phyloP scores from a whole-genome alignment of 2,113 vertebrate genomes.

The Tauraco erythrolophus region DNA sequence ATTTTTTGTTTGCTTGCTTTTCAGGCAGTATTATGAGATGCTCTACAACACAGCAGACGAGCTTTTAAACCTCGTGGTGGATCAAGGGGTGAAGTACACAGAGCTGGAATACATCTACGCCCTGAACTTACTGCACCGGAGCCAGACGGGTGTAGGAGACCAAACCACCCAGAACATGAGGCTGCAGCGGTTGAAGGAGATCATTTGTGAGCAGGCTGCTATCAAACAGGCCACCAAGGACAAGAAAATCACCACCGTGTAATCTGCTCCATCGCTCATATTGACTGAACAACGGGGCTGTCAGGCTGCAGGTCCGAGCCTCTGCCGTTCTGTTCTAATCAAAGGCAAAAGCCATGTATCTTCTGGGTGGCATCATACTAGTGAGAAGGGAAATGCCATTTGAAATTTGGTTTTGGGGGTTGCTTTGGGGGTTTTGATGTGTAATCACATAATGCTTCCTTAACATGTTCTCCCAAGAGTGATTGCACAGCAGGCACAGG shows the following conservation, averaged over 20 bases:
- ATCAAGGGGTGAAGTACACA: slow-evolving; percentile 96
- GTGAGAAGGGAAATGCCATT: neutral
- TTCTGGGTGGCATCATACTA: neutral
- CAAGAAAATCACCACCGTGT: slow-evolving; percentile 98
- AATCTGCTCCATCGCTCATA: fast-evolving
- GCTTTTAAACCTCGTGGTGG: slow-evolving; percentile 96
- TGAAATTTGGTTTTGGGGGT: neutral
- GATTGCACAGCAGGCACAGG: neutral
- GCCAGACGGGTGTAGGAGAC: slow-evolving; percentile 96
- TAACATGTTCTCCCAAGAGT: neutral
- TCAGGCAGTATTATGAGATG: slow-evolving; percentile 98
- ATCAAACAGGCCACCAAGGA: slow-evolving; percentile 99
- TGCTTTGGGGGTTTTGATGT: neutral
- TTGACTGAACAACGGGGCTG: neutral
- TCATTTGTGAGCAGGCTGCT: slow-evolving; percentile 97
- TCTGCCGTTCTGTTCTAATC: neutral
- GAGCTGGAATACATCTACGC: slow-evolving; percentile 98
- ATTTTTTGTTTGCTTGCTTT: neutral
- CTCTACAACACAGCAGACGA: slow-evolving; percentile 96
- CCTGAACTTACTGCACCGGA: slow-evolving; percentile 92
- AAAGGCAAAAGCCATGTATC: neutral
- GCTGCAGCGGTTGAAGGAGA: slow-evolving; percentile 95
- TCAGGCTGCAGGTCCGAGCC: neutral
- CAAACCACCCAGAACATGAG: slow-evolving; percentile 92
- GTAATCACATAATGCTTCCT: fast-evolving